Base-by-base conservation (phyloP, 2,888 invertebrate genomes). In the Taenaris catops region DNA sequence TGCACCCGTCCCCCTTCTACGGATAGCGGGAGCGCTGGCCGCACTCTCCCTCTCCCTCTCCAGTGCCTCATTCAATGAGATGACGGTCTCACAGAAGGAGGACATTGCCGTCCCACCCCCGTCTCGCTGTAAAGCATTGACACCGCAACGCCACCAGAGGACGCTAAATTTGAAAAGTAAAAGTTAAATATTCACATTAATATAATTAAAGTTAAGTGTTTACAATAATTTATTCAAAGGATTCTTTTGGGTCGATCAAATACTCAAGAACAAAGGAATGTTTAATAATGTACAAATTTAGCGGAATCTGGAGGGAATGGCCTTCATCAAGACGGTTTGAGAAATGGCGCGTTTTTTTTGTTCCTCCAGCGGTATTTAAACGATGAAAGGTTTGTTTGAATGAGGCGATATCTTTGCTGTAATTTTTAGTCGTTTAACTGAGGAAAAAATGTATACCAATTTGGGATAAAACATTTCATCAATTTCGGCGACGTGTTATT, bases 271-370 rank as follows among this genome's bases (percentile, higher is more conserved):
- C 40, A 43, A 44, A 44, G 38, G 43, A 27, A 34, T 36, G 43
- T 37, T 49, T 42, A 44, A 48, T 48, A 48, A 48, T 45, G 44
- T 48, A 48, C 43, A 46, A 44, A 46, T 46, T 47, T 41, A 43
- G 34, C 42, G 31, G 44, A 49, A 41, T 48, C 50, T 41, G 37
- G 36, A 41, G 32, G 25, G 37, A 50, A 45, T 46, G 45, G 41
- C 44, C 44, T 44, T 38, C 41, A 44, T 51, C 38, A 48, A 41
- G 41, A 34, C 29, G 34, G 33, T 38, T 23, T 41, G 38, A 34
- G 24, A 28, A 47, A 38, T 31, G 38, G 23, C 34, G 37, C 25
- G 32, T 35, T 38, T 41, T 44, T 28, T 23, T 19, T 6, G 19
- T 19, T 50, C 38, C 38, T 52, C 41, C 50, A 48, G 48, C 51